Conservation (phyloP, 2,888 invertebrate species). For the Mermis nigrescens region DNA sequence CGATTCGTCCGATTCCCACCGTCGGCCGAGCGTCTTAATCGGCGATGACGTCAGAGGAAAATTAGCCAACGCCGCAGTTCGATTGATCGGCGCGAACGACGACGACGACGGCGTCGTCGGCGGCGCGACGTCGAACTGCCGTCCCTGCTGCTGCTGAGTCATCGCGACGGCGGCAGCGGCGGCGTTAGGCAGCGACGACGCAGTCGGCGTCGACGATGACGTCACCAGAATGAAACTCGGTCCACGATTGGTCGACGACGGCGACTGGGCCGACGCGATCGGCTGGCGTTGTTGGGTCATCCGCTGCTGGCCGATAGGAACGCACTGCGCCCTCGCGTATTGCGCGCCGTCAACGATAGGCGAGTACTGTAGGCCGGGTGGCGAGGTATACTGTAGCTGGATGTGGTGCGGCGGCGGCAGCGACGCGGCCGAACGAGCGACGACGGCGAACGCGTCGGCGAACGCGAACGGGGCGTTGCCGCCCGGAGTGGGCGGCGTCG, state of each 20-base stretch:
- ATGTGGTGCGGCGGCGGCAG: too few species aligned
- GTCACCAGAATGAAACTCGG: neutral
- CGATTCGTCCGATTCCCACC: too few species aligned
- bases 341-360: neutral
- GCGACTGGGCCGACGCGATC: neutral
- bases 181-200: neutral
- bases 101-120: too few species aligned
- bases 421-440: neutral
- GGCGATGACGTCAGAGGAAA: neutral
- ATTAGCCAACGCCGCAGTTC: neutral
- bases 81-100: neutral
- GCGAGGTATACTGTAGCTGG: too few species aligned
- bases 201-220: neutral
- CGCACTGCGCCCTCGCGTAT: too few species aligned
- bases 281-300: too few species aligned
- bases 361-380: too few species aligned
- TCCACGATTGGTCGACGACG: neutral
- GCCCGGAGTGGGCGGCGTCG: neutral
- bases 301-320: too few species aligned
- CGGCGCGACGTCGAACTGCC: neutral
- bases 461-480: neutral
- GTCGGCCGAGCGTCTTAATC: neutral
- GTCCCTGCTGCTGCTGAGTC: neutral
- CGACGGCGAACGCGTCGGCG: neutral
- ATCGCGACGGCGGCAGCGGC: neutral